These are phyloP conservation scores for Catostylus mosaicus DNA, from an alignment of 30 jellyfish, hydroid and myxozoan genomes.

Conservation along the genomic window DNA sequence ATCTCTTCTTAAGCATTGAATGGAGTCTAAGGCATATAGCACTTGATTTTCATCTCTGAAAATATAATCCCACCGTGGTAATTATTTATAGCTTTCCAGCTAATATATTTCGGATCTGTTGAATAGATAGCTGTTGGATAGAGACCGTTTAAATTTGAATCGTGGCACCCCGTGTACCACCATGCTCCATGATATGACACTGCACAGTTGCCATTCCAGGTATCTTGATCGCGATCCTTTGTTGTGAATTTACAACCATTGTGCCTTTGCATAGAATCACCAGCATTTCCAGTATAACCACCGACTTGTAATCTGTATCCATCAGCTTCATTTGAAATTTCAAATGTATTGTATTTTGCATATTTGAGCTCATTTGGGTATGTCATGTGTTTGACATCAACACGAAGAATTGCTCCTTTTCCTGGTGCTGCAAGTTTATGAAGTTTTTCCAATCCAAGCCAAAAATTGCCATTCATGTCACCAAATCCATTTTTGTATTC, in stretches of 20 bases:
- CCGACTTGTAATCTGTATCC: slow-evolving; percentile 15
- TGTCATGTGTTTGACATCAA: slow-evolving; percentile 14
- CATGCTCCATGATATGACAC: slow-evolving; percentile 31
- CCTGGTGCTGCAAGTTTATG: slow-evolving; percentile 16
- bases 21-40: not conserved
- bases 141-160: slow-evolving; percentile 37
- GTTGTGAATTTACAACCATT: slow-evolving; percentile 36
- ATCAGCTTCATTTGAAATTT: slow-evolving; percentile 26
- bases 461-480: slow-evolving; percentile 9
- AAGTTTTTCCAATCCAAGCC: slow-evolving; percentile 44
- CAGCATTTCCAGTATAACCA: slow-evolving; percentile 48
- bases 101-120: not conserved
- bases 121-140: not conserved
- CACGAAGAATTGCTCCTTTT: slow-evolving; percentile 22
- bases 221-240: slow-evolving; percentile 34
- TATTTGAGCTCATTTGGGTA: not conserved
- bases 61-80: slow-evolving; percentile 1
- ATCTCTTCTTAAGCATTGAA: too few species aligned
- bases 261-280: slow-evolving; percentile 19
- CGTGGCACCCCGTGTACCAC: slow-evolving; percentile 37
- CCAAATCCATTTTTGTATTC: slow-evolving; percentile 46
- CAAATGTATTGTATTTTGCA: slow-evolving; percentile 42
- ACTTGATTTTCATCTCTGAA: slow-evolving; percentile 33
- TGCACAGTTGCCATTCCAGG: slow-evolving; percentile 19
- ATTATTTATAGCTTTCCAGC: not conserved